phyloP scores from a whole-genome alignment of 2,797 vertebrate genomes.

The Prionace glauca region DNA sequence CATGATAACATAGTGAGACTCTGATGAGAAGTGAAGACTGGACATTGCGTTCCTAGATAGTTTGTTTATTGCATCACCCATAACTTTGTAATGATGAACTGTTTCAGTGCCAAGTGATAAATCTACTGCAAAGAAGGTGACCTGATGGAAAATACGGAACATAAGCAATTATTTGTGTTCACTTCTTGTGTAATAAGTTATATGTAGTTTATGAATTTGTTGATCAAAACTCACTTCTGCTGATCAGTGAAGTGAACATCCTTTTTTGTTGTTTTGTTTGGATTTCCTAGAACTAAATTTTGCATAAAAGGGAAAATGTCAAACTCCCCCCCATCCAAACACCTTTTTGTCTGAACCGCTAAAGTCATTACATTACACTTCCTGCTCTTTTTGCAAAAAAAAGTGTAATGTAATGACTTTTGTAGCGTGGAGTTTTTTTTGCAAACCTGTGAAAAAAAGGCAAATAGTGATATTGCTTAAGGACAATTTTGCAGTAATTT shows the following conservation, averaged over 20 bases:
- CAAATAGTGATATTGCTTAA: not conserved
- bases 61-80: not conserved
- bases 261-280: slow-evolving; percentile 11
- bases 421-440: not conserved
- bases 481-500: not conserved
- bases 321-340: not conserved
- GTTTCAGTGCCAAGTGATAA: not conserved
- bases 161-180: too few relatives aligned
- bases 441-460: not conserved
- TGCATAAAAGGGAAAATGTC: not conserved
- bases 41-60: not conserved
- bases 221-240: too few relatives aligned
- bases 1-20: not conserved
- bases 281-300: not conserved
- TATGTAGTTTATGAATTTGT: not conserved
- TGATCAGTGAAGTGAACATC: not conserved
- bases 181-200: not conserved
- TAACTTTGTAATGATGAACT: not conserved
- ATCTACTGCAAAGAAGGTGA: not conserved
- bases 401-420: not conserved
- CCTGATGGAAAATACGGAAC: not conserved
- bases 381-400: not conserved
- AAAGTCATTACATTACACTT: too few relatives aligned
- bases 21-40: not conserved
- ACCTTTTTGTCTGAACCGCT: too few relatives aligned